A percentile compares a stretch with the other conserved stretches of the same genome.
Evolutionary conservation across 2,113 vertebrate species (phyloP).

Genomic region (Periophthalmus modestus): DNA sequence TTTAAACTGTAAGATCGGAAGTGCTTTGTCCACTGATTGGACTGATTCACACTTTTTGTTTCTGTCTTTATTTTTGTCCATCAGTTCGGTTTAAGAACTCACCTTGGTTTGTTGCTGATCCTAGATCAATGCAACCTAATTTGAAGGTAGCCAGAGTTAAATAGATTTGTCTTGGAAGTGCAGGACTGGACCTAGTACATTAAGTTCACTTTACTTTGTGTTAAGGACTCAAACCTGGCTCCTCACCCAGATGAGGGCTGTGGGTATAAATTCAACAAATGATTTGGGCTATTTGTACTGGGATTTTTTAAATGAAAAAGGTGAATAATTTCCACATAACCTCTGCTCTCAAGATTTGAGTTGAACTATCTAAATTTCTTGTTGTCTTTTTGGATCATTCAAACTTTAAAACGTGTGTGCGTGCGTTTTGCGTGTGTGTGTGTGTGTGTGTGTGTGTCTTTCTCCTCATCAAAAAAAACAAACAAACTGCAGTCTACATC

Average conservation of each 20-base stretch:
- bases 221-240: too few species aligned
- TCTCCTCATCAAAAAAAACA: too few species aligned
- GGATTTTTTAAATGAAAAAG: not conserved
- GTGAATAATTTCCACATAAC: too few species aligned
- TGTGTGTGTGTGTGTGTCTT: not conserved
- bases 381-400: not conserved
- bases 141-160: conserved; percentile 33
- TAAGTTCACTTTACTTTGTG: too few species aligned
- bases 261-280: not conserved
- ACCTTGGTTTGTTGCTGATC: conserved; percentile 20
- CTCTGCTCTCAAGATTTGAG: too few species aligned
- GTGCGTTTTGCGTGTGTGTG: not conserved
- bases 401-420: too few species aligned
- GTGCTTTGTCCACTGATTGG: conserved; percentile 20
- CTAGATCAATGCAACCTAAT: conserved; percentile 47
- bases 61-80: conserved; percentile 44
- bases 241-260: not conserved
- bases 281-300: not conserved
- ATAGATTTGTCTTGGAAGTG: not conserved
- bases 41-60: conserved; percentile 38
- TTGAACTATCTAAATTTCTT: not conserved
- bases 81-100: conserved; percentile 37
- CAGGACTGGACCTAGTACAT: not conserved
- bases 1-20: conserved; percentile 26
- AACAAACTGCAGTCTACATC: not conserved